Evolutionary conservation across 2,113 vertebrate genomes (phyloP), one percentile per base, ranked within the genome.

Genomic region (Nyctibius bracteatus): DNA sequence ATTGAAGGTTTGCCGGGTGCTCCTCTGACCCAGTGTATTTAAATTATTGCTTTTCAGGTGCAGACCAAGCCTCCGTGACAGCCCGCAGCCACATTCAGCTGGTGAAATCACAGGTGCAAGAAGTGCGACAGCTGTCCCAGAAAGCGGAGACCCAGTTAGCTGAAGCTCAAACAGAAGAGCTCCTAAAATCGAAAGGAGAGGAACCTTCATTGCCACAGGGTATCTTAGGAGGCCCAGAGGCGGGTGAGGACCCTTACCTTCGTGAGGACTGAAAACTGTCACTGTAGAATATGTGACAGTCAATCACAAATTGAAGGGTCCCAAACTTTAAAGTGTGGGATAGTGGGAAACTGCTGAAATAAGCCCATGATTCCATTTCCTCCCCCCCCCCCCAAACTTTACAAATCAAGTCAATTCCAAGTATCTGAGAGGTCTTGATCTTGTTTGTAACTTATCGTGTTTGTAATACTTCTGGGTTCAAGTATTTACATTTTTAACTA

Each of bases 131-230:
- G 96, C 96, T 99, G 30, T 99, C 98, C 9, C 86, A 94, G 92
- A 98, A 98, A 39, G 99, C 99, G 4, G 98, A 99, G 88, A 98
- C 97, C 94, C 99, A 98, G 96, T 81, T 99, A 90, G 98, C 98
- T 1, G 99, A 99, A 90, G 97, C 95, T 8, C 99, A 99, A 97
- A 99, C 98, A 1, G 98, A 98, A n/a, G 98, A 98, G 68, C 97
- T 98, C 37, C 92, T 97, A 44, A 97, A 97, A 68, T 46, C 91
- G 9, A 84, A 81, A 49, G 97, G 94, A 5, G 97, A 98, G 55
- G 86, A 92, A 24, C 63, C 96, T 4, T 80, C 94, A 0, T 25
- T 90, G 54, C 90, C 94, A 27, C 47, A 86, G 61, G 74, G 70
- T 21, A 23, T 83, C 66, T 24, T 88, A 47, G 90, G 62, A 43